Base-by-base conservation (phyloP, 2,113 vertebrate genomes). In the Taxidea taxus region DNA sequence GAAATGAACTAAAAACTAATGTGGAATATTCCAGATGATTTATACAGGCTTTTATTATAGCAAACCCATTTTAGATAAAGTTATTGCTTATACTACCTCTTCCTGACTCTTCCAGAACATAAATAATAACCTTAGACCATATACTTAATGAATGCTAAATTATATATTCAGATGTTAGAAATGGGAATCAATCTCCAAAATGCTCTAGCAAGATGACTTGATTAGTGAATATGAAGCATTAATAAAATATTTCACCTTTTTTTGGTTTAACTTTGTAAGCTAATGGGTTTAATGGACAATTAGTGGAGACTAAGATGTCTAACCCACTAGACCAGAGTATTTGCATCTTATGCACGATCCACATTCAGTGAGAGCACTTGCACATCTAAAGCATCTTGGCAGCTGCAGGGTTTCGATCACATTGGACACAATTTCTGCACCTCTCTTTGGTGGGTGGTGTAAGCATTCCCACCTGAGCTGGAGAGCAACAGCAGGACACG, bases 71-170 rank as follows among this genome's bases (percentile, higher is more conserved):
- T 95, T 93, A 97, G 83, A 66, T 87, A 39, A 82, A 87, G 21
- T 90, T 94, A 93, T 96, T 25, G 3, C 49, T 89, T 93, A 91
- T 51, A n/a, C 4, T 60, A 54, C 62, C 42, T 97, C 39, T 91
- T 94, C 54, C 91, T 89, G 68, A 96, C 37, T 95, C 77, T 94
- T 91, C 44, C 68, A 88, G 87, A 97, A 87, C 70, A 77, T 94
- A 95, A 96, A 97, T 94, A 97, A 97, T 91, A 93, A 62, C 49
- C 95, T 83, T 84, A 90, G 74, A 39, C 31, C 54, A 74, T 90
- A 60, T 60, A 90, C 4, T 84, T 95, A 93, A 97, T 97, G 93
- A 80, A 70, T 3, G 81, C 72, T 94, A 93, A 93, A 84, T 89
- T 86, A 90, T 95, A 51, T 5, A 75, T 51, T 92, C 93, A 80